Evolutionary conservation across 2,888 invertebrate genomes (phyloP), one percentile per base, ranked within the genome.

Genomic region (Poecilobothrus nobilitatus): DNA sequence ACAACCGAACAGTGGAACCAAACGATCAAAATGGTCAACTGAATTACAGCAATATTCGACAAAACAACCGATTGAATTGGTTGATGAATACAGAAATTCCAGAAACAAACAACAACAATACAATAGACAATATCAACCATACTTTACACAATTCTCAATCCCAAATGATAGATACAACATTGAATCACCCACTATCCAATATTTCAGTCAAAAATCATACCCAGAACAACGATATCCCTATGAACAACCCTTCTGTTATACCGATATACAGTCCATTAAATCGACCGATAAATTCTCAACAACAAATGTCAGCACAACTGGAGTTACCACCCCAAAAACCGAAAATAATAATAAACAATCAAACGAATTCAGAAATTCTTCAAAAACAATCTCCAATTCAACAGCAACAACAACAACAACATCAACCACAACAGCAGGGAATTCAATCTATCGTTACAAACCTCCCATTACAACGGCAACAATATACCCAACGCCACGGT

Each of bases 141-240:
- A 71, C 34, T 71, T 69, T 37, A 61, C 72, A 67, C 71, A 70
- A 63, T 69, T 69, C n/a, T 12, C 69, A 71, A 65, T 65, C 68
- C n/a, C 65, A 68, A 70, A 67, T 63, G 68, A 69, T 68, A 1
- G n/a, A 34, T 18, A 63, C n/a, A 22, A 27, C 21, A 76, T 68
- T 77, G 75, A 76, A 75, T 74, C 76, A 74, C 76, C 74, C 67
- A 74, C 71, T 68, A 74, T 74, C 76, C 27, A 63, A 69, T 70
- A 69, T 73, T 72, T 70, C 73, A 72, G 69, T 12, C 62, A 21
- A 8, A n/a, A 12, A 62, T 63, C 27, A 61, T 66, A 68, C 37
- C 68, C 67, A 68, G 67, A 68, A 63, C 68, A 68, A 64, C 71
- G 69, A 69, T 71, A 68, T 69, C 18, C 69, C 2, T 37, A 69